Percentiles rank a stretch among this genome's conserved stretches.
phyloP scores from a whole-genome alignment of 2,797 vertebrate genomes.

The Arremon brunneinucha region DNA sequence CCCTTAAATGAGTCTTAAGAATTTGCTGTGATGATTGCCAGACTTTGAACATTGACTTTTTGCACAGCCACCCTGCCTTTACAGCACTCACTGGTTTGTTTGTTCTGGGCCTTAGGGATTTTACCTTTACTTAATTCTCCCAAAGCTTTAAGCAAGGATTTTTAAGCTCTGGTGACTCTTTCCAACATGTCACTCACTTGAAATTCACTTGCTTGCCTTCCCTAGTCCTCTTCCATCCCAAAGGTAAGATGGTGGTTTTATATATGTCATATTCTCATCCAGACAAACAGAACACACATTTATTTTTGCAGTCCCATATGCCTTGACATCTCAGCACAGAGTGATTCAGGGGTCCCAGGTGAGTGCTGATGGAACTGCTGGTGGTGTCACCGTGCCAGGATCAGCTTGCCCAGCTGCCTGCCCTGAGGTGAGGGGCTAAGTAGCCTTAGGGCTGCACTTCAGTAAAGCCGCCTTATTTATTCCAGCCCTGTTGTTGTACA shows the following conservation, averaged over 20 bases:
- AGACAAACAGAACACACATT: background rate
- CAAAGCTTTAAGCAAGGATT: background rate
- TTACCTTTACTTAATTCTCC: background rate
- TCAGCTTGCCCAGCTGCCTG: background rate
- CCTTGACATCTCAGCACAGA: background rate
- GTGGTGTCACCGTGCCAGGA: fast-evolving
- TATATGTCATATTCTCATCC: background rate
- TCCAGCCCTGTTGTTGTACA: background rate
- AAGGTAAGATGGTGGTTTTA: background rate
- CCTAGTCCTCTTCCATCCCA: background rate
- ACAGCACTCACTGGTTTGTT: background rate
- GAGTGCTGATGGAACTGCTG: background rate
- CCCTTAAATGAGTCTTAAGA: background rate
- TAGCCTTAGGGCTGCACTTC: background rate
- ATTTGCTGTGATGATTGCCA: background rate
- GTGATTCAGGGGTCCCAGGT: background rate
- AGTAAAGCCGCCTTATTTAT: background rate
- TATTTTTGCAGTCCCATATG: background rate
- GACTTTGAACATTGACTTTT: background rate
- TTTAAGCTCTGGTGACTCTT: background rate
- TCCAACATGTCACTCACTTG: background rate
- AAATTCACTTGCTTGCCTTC: background rate
- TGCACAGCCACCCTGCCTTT: background rate
- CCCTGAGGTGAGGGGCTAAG: background rate
- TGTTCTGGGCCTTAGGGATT: background rate